These are phyloP conservation scores for Asarcornis scutulata DNA, from an alignment of 2,113 vertebrate genomes.

Conservation along the genomic window DNA sequence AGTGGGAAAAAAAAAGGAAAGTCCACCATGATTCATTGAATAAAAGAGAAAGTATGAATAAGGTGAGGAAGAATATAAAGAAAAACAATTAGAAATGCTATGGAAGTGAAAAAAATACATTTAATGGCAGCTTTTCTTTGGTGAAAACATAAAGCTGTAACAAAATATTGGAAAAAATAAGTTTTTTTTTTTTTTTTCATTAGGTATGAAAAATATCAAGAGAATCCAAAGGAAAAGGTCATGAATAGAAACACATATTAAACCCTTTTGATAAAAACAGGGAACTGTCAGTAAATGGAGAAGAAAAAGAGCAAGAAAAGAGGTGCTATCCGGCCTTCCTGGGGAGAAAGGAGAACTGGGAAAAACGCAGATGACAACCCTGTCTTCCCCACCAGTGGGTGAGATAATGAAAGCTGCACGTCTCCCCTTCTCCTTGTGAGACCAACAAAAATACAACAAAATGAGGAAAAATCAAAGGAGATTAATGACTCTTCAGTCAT, in stretches of 20 bases:
- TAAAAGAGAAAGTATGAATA: not conserved
- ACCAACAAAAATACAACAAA: not conserved
- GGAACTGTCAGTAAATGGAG: not conserved
- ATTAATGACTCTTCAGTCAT: not conserved
- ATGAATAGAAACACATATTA: not conserved
- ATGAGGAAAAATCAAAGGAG: not conserved
- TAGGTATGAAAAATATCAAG: not conserved
- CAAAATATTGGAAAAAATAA: not conserved
- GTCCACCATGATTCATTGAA: fast-evolving
- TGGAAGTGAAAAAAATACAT: fast-evolving
- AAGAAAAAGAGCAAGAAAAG: not conserved
- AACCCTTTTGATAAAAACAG: not conserved
- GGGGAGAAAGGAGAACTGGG: not conserved
- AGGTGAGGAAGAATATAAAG: not conserved
- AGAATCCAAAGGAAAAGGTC: not conserved
- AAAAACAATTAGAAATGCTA: not conserved
- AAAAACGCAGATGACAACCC: not conserved
- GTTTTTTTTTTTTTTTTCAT: not conserved
- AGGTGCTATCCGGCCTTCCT: not conserved
- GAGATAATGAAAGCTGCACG: not conserved
- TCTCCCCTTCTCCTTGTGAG: not conserved
- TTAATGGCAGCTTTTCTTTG: not conserved
- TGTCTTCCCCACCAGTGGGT: fast-evolving
- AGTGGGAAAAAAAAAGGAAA: too few relatives aligned
- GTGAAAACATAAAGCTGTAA: not conserved